Evolutionary conservation across 2,797 vertebrate species (phyloP), one percentile per base, ranked within the genome.

Genomic region (Syndactyla subalaris): DNA sequence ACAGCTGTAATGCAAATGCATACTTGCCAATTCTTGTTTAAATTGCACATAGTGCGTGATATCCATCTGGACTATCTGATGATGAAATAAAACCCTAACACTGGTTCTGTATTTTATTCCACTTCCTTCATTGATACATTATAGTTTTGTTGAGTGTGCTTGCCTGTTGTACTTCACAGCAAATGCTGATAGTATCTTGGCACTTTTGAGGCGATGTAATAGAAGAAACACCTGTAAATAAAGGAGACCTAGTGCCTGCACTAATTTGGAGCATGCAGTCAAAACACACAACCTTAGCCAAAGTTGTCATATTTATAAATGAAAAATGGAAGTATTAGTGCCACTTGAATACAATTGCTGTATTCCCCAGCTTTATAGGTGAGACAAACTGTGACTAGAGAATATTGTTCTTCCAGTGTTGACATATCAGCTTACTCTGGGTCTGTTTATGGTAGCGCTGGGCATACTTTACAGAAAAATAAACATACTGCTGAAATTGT

Each of bases 371-470:
- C n/a, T 89, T 78, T 91, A 78, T 41, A 78, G 54, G 67, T 48
- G 66, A 91, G 66, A 39, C 48, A 85, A n/a, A 78, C 57, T 72
- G 68, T 94, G 79, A 70, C 68, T 88, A 63, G 85, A 85, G 82
- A 85, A 66, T 83, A 81, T 88, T 88, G 75, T 89, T 95, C 76
- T 93, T 94, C 48, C 24, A 6, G 51, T 89, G 81, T 29, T 95
- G 88, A 75, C 46, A 17, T 51, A 34, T 26, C 66, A 26, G 13
- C 70, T 83, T 95, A 32, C 27, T 91, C 39, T 80, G 2, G 7
- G 82, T 88, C 66, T 95, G 61, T 95, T 96, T 95, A 74, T 94
- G 61, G 62, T 62, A 78, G 84, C 2, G 3, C 39, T 92, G 86
- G 78, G 85, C 89, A 70, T 95, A 61, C 86, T 86, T 89, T 51